These are phyloP conservation scores for Temnothorax ravouxi DNA, from an alignment of 2,888 invertebrate genomes.

Conservation along the genomic window DNA sequence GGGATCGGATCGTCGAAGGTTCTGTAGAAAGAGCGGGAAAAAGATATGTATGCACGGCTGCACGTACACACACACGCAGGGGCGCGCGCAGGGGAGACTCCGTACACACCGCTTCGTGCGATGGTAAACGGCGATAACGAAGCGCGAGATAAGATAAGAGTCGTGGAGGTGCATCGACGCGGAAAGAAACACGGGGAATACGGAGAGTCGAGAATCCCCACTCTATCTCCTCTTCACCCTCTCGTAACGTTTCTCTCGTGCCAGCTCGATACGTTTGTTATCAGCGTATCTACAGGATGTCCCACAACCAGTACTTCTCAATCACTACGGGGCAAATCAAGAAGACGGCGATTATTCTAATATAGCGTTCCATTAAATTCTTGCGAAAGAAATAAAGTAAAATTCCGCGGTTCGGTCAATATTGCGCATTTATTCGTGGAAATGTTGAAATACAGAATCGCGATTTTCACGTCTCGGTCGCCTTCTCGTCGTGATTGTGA, in stretches of 20 bases:
- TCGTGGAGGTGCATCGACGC: constrained; percentile 67
- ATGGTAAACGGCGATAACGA: constrained; percentile 79
- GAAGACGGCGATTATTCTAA: constrained; percentile 5
- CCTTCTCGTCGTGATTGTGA: background rate
- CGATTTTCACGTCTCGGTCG: no score
- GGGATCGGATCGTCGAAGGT: constrained; percentile 66
- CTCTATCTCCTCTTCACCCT: constrained; percentile 40
- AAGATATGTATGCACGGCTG: constrained; percentile 48
- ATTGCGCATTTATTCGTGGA: background rate
- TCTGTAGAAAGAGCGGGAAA: constrained; percentile 59
- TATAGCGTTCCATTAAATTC: background rate
- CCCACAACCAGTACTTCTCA: constrained; percentile 14
- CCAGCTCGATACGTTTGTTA: constrained; percentile 45
- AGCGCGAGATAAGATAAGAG: constrained; percentile 79
- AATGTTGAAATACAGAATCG: background rate
- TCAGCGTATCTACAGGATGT: constrained; percentile 63
- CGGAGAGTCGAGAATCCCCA: constrained; percentile 12
- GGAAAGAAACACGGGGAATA: constrained; percentile 22
- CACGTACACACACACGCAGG: constrained; percentile 2
- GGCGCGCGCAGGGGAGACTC: constrained; percentile 36
- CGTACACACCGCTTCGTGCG: constrained; percentile 57
- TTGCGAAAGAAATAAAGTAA: background rate
- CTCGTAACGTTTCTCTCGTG: constrained; percentile 42
- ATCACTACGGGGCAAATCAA: constrained; percentile 9
- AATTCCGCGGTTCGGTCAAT: background rate